These are phyloP conservation scores for Lacerta bilineata DNA, from an alignment of 2,797 vertebrate species.

Conservation along the genomic window DNA sequence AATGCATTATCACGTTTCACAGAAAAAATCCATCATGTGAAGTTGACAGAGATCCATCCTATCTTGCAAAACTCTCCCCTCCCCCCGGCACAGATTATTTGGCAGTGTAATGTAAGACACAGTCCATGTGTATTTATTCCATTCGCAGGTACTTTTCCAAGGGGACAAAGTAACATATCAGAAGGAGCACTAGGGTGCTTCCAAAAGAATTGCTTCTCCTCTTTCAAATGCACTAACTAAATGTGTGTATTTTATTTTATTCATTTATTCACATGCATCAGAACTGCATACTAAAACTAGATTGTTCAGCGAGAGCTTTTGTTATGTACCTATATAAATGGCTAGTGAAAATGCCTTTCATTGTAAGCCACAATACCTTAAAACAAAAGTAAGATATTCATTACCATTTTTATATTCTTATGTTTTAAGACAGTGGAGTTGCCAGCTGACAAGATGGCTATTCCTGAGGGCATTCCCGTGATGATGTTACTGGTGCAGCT, in stretches of 20 bases:
- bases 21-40: not conserved
- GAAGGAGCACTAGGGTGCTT: not conserved
- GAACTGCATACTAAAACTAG: not conserved
- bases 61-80: not conserved
- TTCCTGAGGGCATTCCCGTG: conserved; percentile 16
- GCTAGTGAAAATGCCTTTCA: conserved; percentile 7
- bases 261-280: not conserved
- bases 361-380: conserved; percentile 1
- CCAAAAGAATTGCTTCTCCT: not conserved
- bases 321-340: not conserved
- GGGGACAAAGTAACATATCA: not conserved
- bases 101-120: not conserved
- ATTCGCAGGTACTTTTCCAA: not conserved
- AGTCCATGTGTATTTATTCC: not conserved
- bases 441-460: conserved; percentile 8
- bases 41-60: not conserved
- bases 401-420: conserved; percentile 14
- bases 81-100: not conserved
- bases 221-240: not conserved
- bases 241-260: conserved; percentile 6
- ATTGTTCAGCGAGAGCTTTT: not conserved
- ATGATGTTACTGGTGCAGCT: conserved; percentile 32
- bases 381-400: conserved; percentile 5
- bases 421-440: conserved; percentile 21
- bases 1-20: not conserved